A percentile compares a stretch with the other conserved stretches of the same genome.
Conservation (phyloP, 2,888 invertebrate species). For the Ormyrus labotus region DNA sequence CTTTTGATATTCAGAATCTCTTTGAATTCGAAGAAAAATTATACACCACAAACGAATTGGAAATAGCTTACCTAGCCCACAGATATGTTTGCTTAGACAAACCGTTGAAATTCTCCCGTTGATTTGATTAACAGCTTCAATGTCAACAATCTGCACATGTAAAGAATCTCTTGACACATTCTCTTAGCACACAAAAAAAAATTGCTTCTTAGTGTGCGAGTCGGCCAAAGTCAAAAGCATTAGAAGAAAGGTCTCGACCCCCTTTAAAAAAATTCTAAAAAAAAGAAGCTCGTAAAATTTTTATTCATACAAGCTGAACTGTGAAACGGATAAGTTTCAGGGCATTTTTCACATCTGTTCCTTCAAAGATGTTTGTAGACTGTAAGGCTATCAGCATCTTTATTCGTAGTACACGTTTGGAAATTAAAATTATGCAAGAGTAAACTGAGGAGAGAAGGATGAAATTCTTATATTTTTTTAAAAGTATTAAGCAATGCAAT, state of each 20-base stretch:
- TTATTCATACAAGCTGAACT: not conserved
- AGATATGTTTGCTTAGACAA: no score
- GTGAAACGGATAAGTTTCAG: not conserved
- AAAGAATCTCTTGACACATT: slow-evolving; percentile 36
- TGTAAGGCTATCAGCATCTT: no score
- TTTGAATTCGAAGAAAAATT: no score
- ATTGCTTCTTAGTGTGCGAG: not conserved
- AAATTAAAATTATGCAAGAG: no score
- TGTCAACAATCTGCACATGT: slow-evolving; percentile 1
- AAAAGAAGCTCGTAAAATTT: slow-evolving; percentile 20
- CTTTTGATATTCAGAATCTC: no score
- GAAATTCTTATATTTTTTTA: no score
- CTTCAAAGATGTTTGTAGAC: no score
- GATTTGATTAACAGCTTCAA: slow-evolving; percentile 36
- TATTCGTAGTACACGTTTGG: no score
- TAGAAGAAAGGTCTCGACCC: not conserved
- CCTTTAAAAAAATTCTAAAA: not conserved
- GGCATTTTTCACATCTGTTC: slow-evolving; percentile 1
- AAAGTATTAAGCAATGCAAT: no score
- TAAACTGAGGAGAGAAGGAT: no score
- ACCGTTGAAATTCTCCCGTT: not conserved
- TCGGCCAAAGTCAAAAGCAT: slow-evolving; percentile 36
- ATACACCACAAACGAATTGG: no score
- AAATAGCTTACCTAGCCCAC: no score
- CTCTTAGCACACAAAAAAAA: not conserved